Conservation (phyloP, 2,113 vertebrate genomes). For the Otocyon megalotis region DNA sequence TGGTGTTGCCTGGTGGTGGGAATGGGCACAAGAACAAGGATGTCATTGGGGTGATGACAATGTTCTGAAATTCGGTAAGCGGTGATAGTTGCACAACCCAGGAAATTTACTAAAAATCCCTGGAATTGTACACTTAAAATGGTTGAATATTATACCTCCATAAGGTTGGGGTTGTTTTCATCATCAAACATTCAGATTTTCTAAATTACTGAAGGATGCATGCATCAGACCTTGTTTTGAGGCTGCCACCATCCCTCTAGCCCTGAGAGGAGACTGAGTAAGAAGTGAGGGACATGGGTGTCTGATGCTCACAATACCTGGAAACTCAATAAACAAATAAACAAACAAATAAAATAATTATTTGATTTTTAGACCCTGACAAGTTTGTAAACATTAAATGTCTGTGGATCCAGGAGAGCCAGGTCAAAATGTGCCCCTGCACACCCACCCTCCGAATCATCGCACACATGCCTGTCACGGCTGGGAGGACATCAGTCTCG, state of each 20-base stretch:
- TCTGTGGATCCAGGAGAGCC: not conserved
- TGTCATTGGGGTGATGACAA: not conserved
- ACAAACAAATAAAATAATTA: not conserved
- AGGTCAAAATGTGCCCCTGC: not conserved
- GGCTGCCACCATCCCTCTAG: not conserved
- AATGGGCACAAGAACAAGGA: not conserved
- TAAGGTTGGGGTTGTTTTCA: not conserved
- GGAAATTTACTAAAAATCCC: not conserved
- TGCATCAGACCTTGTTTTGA: not conserved
- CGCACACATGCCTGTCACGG: not conserved
- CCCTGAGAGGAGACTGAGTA: not conserved
- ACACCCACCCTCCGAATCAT: fast-evolving
- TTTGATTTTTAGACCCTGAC: not conserved
- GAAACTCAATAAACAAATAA: not conserved
- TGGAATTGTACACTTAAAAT: not conserved
- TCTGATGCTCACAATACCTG: not conserved
- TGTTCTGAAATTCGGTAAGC: not conserved
- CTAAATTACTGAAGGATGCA: not conserved
- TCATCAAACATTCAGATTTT: not conserved
- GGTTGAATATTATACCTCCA: not conserved
- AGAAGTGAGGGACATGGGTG: not conserved
- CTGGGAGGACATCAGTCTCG: fast-evolving
- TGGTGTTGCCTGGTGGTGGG: not conserved
- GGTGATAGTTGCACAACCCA: not conserved
- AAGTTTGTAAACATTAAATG: not conserved